Percentiles rank a stretch among this genome's conserved stretches.
These are phyloP conservation scores for Trichogramma pretiosum DNA, from an alignment of 1,140 invertebrate genomes.

Conservation along the genomic window DNA sequence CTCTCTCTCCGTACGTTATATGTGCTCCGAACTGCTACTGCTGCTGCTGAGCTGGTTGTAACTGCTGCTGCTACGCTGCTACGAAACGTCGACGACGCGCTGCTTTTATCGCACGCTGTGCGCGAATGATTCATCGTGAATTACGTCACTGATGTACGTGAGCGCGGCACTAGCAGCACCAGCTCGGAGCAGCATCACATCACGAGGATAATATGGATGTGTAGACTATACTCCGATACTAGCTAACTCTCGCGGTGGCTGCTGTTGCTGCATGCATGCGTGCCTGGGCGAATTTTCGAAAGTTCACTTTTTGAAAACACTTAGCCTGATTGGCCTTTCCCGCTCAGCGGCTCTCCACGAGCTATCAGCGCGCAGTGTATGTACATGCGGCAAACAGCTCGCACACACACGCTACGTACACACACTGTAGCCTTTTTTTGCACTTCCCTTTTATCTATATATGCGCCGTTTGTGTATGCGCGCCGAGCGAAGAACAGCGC, in stretches of 20 bases:
- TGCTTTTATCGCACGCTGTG: neutral
- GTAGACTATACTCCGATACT: neutral
- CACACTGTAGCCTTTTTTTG: neutral
- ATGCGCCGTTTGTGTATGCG: too few relatives aligned
- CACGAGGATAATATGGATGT: too few relatives aligned
- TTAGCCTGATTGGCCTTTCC: conserved; percentile 14
- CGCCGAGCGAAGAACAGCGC: too few relatives aligned
- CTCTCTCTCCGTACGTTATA: too few relatives aligned
- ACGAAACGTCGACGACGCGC: neutral
- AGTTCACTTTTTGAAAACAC: conserved; percentile 14
- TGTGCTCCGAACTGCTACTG: too few relatives aligned
- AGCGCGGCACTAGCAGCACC: too few relatives aligned
- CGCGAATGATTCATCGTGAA: conserved; percentile 10
- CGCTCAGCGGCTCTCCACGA: too few relatives aligned
- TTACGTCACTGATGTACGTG: conserved; percentile 11
- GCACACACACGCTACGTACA: neutral
- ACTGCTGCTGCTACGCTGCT: too few relatives aligned
- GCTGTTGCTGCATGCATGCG: neutral
- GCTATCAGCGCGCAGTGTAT: too few relatives aligned
- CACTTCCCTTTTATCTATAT: neutral
- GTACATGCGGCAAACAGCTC: too few relatives aligned
- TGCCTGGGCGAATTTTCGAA: conserved; percentile 1
- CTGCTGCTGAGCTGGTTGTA: too few relatives aligned
- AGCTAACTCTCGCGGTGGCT: neutral
- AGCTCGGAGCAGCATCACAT: too few relatives aligned